phyloP scores from a whole-genome alignment of 2,797 vertebrate genomes.

The Alca torda region DNA sequence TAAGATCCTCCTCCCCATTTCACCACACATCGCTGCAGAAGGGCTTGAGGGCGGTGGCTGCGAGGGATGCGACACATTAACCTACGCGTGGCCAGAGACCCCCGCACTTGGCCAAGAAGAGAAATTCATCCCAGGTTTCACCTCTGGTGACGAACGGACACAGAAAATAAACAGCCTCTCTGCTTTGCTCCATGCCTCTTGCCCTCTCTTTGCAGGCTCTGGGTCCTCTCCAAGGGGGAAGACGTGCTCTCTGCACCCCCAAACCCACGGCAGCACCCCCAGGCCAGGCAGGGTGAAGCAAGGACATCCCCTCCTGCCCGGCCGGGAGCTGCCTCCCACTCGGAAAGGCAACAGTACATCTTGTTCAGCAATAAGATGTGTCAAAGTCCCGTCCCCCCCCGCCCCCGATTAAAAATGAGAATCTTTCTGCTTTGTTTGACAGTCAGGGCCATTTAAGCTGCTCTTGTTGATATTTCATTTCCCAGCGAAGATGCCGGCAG shows the following conservation, averaged over 20 bases:
- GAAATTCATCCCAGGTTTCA: background rate
- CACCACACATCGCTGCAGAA: background rate
- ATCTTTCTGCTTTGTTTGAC: slow-evolving; percentile 1
- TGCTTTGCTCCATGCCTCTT: background rate
- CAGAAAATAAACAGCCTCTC: background rate
- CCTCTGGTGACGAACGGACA: background rate
- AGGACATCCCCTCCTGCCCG: background rate
- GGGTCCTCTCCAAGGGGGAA: background rate
- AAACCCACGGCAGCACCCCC: background rate
- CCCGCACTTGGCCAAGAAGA: background rate
- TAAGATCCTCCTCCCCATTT: background rate
- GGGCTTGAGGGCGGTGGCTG: background rate
- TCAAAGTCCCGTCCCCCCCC: background rate
- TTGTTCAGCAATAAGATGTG: background rate
- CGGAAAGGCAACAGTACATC: background rate
- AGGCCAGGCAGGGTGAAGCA: background rate
- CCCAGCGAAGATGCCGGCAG: background rate
- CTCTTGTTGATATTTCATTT: background rate
- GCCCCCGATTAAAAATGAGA: background rate
- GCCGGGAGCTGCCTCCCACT: background rate
- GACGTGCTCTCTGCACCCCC: background rate
- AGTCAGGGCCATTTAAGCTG: background rate
- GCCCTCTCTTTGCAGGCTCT: background rate
- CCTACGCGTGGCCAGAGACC: background rate
- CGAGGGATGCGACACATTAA: background rate